Percentiles rank a stretch among this genome's conserved stretches.
Evolutionary conservation across 2,113 vertebrate species (phyloP).

Genomic region (Phycodurus eques): DNA sequence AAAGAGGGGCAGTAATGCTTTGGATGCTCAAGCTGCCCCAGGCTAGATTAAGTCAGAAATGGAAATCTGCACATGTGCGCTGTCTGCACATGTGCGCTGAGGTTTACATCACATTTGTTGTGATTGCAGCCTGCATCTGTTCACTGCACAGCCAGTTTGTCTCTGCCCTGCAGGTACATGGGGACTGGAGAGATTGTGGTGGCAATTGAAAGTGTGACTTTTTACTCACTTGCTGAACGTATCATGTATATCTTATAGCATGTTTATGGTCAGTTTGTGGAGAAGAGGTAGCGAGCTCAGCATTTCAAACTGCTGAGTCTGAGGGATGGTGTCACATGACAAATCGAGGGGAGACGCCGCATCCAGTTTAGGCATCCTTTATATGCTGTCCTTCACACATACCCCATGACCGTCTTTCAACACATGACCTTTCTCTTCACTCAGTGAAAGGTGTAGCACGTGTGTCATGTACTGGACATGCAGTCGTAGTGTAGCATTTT

Average conservation of each 20-base stretch:
- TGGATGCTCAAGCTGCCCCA: background rate
- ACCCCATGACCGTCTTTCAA: constrained; percentile 6
- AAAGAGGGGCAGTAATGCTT: background rate
- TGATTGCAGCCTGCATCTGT: background rate
- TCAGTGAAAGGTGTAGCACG: background rate
- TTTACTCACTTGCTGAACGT: background rate
- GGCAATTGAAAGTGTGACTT: background rate
- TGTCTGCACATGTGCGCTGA: background rate
- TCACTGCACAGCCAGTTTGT: background rate
- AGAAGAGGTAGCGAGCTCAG: constrained; percentile 40
- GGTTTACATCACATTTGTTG: background rate
- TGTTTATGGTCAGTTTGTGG: constrained; percentile 13
- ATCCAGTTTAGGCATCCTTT: constrained; percentile 62
- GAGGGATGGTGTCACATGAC: constrained; percentile 66
- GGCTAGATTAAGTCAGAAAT: background rate
- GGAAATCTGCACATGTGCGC: background rate
- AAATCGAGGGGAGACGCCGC: constrained; percentile 68
- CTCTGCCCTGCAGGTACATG: background rate
- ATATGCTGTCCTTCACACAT: constrained; percentile 36
- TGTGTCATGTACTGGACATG: background rate
- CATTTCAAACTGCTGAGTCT: constrained; percentile 70
- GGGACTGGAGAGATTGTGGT: too few species aligned
- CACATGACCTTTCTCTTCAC: constrained; percentile 3
- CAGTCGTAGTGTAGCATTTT: background rate
- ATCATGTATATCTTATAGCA: background rate